Evolutionary conservation across 2,797 vertebrate genomes (phyloP).

Genomic region (Holocentrus rufus): DNA sequence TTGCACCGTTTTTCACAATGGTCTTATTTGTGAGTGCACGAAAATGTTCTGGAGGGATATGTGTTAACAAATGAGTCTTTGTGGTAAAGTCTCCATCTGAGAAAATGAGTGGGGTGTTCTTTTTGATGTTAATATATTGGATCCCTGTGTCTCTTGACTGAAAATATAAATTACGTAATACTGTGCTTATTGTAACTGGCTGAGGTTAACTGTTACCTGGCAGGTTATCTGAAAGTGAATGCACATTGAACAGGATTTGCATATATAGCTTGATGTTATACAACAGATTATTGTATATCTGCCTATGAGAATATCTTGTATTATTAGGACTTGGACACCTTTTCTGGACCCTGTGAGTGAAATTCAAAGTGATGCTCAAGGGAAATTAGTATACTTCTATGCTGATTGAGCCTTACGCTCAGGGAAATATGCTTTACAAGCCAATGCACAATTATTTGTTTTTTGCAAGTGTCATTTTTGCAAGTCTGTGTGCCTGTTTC

Average conservation of each 20-base stretch:
- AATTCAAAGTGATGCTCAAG: slow-evolving; percentile 22
- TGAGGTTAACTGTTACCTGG: background rate
- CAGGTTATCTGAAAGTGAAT: slow-evolving; percentile 1
- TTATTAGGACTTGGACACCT: background rate
- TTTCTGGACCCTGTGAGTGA: slow-evolving; percentile 22
- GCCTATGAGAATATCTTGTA: background rate
- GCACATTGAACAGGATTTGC: background rate
- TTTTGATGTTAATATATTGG: background rate
- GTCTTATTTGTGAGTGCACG: background rate
- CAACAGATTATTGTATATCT: background rate
- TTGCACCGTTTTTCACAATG: slow-evolving; percentile 14
- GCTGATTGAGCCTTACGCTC: slow-evolving; percentile 64
- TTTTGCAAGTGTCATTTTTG: slow-evolving; percentile 6
- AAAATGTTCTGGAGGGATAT: background rate
- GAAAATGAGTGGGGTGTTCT: background rate
- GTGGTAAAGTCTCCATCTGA: slow-evolving; percentile 5
- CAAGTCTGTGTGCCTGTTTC: slow-evolving; percentile 28
- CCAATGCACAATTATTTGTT: slow-evolving; percentile 41
- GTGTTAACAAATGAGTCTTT: background rate
- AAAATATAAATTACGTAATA: background rate
- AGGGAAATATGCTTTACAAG: slow-evolving; percentile 61
- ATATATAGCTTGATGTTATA: background rate
- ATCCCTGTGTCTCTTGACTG: background rate
- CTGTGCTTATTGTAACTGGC: slow-evolving; percentile 1
- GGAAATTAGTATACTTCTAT: slow-evolving; percentile 32